Conservation (phyloP, 2,113 vertebrate genomes). For the Arenaria interpres region DNA sequence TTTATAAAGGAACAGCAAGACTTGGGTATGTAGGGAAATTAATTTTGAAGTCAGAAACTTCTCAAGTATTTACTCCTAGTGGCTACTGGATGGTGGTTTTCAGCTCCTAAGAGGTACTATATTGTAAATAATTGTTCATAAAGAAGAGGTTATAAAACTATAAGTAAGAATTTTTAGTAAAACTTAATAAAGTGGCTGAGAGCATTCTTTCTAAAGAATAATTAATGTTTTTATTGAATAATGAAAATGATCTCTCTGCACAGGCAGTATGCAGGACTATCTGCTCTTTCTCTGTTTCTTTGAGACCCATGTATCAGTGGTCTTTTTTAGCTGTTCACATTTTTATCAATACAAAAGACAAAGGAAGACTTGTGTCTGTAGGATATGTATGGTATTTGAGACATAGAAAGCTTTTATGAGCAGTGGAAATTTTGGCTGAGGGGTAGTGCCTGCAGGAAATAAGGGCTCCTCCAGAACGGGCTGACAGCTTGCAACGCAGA, state of each 20-base stretch:
- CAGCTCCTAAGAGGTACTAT: neutral
- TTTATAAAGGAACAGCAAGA: neutral
- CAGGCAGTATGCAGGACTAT: neutral
- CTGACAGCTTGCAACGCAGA: neutral
- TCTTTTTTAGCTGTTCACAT: neutral
- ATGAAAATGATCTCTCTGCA: neutral
- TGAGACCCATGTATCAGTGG: neutral
- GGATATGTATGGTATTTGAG: neutral
- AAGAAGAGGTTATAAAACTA: neutral
- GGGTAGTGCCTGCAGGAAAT: neutral
- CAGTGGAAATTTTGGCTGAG: neutral
- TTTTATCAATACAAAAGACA: conserved; percentile 20
- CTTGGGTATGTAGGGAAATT: neutral
- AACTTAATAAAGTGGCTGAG: neutral
- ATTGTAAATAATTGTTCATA: neutral
- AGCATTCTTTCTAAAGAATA: neutral
- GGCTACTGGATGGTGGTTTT: neutral
- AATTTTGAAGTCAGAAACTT: neutral
- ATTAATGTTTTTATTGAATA: neutral
- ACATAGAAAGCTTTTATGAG: neutral
- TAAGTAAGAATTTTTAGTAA: neutral
- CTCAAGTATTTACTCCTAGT: neutral
- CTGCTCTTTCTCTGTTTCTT: neutral
- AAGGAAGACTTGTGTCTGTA: neutral
- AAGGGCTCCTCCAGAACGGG: neutral